These are phyloP conservation scores for Porites lobata DNA, from an alignment of 92 coral and sea anemone species.

Conservation along the genomic window DNA sequence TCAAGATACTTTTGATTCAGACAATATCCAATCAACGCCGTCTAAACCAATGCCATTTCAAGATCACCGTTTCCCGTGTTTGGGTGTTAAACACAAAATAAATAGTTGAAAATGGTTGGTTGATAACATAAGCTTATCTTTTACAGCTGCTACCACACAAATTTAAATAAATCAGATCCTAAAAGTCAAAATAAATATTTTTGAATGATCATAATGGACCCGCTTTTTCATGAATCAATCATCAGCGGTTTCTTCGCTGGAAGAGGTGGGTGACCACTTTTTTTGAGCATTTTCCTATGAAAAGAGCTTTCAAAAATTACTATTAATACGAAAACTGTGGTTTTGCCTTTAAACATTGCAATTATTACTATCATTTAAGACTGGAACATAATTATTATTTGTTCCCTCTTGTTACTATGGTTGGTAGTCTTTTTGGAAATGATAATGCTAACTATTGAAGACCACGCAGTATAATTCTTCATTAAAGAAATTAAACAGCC, in stretches of 20 bases:
- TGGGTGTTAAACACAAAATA: background rate
- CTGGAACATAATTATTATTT: too few species aligned
- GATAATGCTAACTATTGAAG: too few species aligned
- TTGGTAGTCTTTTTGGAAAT: too few species aligned
- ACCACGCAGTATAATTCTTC: too few species aligned
- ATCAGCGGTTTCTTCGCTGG: background rate
- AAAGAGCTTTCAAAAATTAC: background rate
- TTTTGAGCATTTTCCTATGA: background rate
- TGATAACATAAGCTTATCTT: background rate
- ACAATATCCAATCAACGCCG: background rate
- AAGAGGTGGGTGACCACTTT: background rate
- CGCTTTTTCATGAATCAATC: background rate
- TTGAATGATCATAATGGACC: background rate
- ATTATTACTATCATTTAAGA: too few species aligned
- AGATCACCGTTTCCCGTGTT: background rate
- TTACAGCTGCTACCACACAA: background rate
- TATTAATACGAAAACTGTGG: background rate
- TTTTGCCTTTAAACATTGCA: background rate
- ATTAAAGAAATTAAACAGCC: too few species aligned
- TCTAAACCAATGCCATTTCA: background rate
- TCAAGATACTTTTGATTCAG: background rate
- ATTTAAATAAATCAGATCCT: background rate
- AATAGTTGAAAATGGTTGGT: slow-evolving; percentile 6
- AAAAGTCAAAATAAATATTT: background rate
- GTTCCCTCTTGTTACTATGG: too few species aligned